A percentile compares a stretch with the other conserved stretches of the same genome.
These are phyloP conservation scores for Sebastes flavidus DNA, from an alignment of 2,797 vertebrate species.

Conservation along the genomic window DNA sequence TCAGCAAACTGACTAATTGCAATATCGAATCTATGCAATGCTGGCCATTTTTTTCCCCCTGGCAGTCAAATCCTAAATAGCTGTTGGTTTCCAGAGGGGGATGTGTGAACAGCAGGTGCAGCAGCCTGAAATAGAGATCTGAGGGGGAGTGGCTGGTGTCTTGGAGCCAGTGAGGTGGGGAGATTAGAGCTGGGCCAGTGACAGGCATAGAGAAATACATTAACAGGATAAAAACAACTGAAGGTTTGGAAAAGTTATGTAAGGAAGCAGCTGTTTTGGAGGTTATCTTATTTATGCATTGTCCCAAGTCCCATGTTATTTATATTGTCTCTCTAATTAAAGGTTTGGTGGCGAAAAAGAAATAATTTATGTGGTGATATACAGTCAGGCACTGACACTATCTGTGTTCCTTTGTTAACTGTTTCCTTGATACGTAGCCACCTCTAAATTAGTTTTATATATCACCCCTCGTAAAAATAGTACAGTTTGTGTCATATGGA, in stretches of 20 bases:
- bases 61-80: constrained; percentile 58
- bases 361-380: not conserved
- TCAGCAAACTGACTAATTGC: constrained; percentile 29
- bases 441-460: constrained; percentile 25
- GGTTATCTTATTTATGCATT: not conserved
- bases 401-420: constrained; percentile 13
- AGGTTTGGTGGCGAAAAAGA: not conserved
- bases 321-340: not conserved
- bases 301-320: not conserved
- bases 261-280: constrained; percentile 10
- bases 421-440: not conserved
- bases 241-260: constrained; percentile 22
- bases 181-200: constrained; percentile 40
- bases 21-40: constrained; percentile 25
- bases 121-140: constrained; percentile 79
- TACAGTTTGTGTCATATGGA: not conserved
- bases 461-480: not conserved
- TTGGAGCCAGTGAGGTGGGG: constrained; percentile 62
- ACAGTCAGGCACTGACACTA: not conserved
- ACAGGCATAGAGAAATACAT: constrained; percentile 31
- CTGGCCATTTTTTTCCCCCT: constrained; percentile 6
- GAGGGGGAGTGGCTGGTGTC: constrained; percentile 43
- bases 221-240: constrained; percentile 27
- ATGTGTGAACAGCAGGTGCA: constrained; percentile 81
- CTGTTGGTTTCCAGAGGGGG: constrained; percentile 66